phyloP scores from a whole-genome alignment of 2,113 vertebrate species.

The Dascyllus trimaculatus region DNA sequence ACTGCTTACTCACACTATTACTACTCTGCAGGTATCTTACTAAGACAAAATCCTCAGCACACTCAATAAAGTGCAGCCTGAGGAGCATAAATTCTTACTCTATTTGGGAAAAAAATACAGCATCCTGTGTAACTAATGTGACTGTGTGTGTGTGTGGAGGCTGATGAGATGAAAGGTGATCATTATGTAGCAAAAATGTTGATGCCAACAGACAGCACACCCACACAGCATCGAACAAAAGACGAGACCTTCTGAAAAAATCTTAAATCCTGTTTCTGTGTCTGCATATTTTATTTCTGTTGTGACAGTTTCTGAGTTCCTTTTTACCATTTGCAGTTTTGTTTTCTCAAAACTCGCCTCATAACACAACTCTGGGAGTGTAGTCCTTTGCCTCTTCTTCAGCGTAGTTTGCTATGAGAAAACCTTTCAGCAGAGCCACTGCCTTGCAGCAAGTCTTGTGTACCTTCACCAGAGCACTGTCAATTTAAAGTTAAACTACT shows the following conservation, averaged over 20 bases:
- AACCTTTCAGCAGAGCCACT: constrained; percentile 18
- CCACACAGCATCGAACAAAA: constrained; percentile 42
- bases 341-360: not conserved
- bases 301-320: constrained; percentile 9
- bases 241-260: constrained; percentile 10
- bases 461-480: not conserved
- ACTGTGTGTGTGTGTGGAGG: constrained; percentile 6
- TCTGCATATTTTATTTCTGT: constrained; percentile 37
- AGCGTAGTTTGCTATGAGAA: not conserved
- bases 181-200: constrained; percentile 24
- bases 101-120: not conserved
- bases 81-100: not conserved
- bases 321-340: constrained; percentile 26
- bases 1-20: not conserved
- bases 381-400: constrained; percentile 11
- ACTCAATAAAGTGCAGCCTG: constrained; percentile 1
- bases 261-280: constrained; percentile 6
- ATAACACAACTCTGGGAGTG: constrained; percentile 6
- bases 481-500: constrained; percentile 27
- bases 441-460: not conserved
- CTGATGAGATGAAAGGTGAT: constrained; percentile 34
- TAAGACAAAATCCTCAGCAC: not conserved
- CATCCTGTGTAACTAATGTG: constrained; percentile 6
- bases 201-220: constrained; percentile 38
- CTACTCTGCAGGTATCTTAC: not conserved